A percentile compares a stretch with the other conserved stretches of the same genome.
Evolutionary conservation across 1,140 invertebrate genomes (phyloP).

Genomic region (Saccostrea glomerata): DNA sequence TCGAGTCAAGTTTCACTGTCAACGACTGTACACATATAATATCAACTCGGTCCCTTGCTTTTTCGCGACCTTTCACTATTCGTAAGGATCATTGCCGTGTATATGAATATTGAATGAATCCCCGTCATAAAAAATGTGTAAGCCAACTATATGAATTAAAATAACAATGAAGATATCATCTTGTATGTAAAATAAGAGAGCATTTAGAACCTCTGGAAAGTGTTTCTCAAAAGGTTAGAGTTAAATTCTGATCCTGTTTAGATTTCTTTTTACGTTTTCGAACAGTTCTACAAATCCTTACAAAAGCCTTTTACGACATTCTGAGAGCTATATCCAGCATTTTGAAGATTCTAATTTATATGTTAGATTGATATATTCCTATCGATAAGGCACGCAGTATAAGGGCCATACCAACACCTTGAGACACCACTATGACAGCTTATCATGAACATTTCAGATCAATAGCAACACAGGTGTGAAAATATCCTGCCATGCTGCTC

Average conservation of each 20-base stretch:
- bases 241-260: not conserved
- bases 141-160: conserved; percentile 4
- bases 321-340: not conserved
- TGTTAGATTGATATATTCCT: conserved; percentile 21
- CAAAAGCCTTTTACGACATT: not conserved
- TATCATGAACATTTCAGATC: not conserved
- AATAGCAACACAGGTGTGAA: conserved; percentile 17
- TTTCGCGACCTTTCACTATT: conserved; percentile 26
- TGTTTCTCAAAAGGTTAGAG: not conserved
- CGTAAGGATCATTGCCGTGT: not conserved
- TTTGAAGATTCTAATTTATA: conserved; percentile 17
- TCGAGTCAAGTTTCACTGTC: not conserved
- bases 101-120: conserved; percentile 27
- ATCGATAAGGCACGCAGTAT: conserved; percentile 14
- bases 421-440: conserved; percentile 3
- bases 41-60: not conserved
- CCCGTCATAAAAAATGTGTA: conserved; percentile 17
- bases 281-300: not conserved
- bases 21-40: not conserved
- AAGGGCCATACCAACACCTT: not conserved
- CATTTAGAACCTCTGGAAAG: not conserved
- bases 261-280: not conserved
- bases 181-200: not conserved
- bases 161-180: conserved; percentile 35
- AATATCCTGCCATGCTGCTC: conserved; percentile 23